Percentiles rank a stretch among this genome's conserved stretches.
Conservation (phyloP, 2,888 invertebrate species). For the Dryobotodes eremita region DNA sequence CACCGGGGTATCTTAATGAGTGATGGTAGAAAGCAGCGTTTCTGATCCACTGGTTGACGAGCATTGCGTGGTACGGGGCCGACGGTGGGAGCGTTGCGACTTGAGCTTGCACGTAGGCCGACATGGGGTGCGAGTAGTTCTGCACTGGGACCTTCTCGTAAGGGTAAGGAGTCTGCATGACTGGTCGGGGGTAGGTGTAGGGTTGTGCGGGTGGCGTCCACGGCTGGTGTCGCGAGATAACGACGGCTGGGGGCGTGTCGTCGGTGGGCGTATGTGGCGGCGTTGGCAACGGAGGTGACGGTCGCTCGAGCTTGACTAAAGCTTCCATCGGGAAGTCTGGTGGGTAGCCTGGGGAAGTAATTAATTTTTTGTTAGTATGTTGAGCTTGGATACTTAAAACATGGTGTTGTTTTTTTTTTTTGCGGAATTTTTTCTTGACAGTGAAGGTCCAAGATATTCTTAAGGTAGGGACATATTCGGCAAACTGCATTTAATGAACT, state of each 20-base stretch:
- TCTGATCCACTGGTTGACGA: constrained; percentile 94
- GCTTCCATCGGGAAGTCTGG: constrained; percentile 91
- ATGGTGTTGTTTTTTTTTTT: not conserved
- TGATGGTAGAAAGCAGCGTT: constrained; percentile 93
- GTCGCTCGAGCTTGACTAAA: constrained; percentile 91
- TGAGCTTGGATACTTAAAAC: not conserved
- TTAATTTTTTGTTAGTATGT: constrained; percentile 44
- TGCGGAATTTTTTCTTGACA: fast-evolving
- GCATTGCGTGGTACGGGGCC: constrained; percentile 90
- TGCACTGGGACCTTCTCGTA: constrained; percentile 85
- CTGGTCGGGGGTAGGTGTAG: constrained; percentile 83
- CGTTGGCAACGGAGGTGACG: constrained; percentile 92
- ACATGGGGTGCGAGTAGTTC: constrained; percentile 84
- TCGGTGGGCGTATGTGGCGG: constrained; percentile 94
- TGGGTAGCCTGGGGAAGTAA: constrained; percentile 88
- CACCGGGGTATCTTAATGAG: constrained; percentile 86
- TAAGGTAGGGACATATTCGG: too few species aligned
- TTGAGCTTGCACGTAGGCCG: constrained; percentile 87
- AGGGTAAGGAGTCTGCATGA: constrained; percentile 82
- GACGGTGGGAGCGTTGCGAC: constrained; percentile 86
- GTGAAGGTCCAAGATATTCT: too few species aligned
- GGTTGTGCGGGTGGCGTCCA: constrained; percentile 82
- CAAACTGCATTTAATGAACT: not conserved
- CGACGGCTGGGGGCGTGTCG: constrained; percentile 89
- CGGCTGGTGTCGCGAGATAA: constrained; percentile 85